phyloP scores from a whole-genome alignment of 2,797 vertebrate genomes.

The Zalophus californianus region DNA sequence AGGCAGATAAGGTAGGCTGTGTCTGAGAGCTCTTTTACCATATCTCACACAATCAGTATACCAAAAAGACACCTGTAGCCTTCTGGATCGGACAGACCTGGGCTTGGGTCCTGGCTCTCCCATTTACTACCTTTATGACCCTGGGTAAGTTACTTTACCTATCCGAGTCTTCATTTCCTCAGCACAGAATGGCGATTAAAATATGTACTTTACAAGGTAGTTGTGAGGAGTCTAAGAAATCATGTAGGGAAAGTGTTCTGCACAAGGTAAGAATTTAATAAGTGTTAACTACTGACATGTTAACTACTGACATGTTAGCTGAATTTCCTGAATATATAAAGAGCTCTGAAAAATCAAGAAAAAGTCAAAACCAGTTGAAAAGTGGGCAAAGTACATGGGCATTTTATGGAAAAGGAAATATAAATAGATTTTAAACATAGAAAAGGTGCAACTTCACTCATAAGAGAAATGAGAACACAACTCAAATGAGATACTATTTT shows the following conservation, averaged over 20 bases:
- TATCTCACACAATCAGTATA: not conserved
- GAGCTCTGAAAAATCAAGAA: constrained; percentile 29
- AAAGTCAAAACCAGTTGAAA: not conserved
- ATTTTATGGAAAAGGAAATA: not conserved
- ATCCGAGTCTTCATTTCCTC: not conserved
- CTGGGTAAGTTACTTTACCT: not conserved
- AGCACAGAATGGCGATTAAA: not conserved
- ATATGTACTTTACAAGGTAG: not conserved
- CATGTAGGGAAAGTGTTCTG: not conserved
- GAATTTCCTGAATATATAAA: not conserved
- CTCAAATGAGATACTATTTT: not conserved
- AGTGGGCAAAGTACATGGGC: not conserved
- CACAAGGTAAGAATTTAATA: not conserved
- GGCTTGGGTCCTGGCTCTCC: not conserved
- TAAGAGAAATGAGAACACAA: constrained; percentile 15
- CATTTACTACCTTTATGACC: not conserved
- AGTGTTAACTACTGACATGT: not conserved
- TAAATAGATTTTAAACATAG: not conserved
- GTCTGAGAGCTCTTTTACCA: not conserved
- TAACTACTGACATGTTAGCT: not conserved
- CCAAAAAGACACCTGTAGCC: not conserved
- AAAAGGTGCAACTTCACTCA: not conserved
- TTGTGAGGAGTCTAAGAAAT: not conserved
- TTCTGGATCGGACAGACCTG: not conserved
- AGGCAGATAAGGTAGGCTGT: not conserved